Percentiles rank a stretch among this genome's conserved stretches.
These are phyloP conservation scores for Bos javanicus DNA, from an alignment of 2,113 vertebrate species.

Conservation along the genomic window DNA sequence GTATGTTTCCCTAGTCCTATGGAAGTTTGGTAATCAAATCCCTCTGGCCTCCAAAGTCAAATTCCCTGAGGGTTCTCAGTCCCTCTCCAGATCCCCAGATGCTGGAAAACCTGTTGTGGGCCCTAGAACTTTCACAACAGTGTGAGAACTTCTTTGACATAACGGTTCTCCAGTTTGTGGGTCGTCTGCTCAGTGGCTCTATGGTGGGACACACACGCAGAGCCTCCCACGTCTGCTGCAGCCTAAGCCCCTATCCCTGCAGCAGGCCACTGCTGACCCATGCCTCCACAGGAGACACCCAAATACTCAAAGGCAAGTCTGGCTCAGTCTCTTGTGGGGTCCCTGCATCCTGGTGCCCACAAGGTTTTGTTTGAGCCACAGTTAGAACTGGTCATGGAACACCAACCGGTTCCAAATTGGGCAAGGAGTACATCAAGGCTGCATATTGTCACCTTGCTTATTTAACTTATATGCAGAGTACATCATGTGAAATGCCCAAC, in stretches of 20 bases:
- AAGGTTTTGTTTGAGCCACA: not conserved
- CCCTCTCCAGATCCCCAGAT: not conserved
- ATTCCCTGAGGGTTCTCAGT: not conserved
- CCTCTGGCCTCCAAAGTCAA: not conserved
- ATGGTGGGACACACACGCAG: not conserved
- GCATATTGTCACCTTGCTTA: not conserved
- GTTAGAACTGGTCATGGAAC: not conserved
- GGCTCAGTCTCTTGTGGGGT: not conserved
- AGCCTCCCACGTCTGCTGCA: not conserved
- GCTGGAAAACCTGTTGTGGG: not conserved
- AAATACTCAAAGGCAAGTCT: not conserved
- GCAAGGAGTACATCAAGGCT: not conserved
- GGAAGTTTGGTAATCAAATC: not conserved
- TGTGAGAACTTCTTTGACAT: not conserved
- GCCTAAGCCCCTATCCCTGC: not conserved
- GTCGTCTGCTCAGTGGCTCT: not conserved
- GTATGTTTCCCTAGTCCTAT: not conserved
- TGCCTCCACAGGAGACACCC: not conserved
- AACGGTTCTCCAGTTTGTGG: not conserved
- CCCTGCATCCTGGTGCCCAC: not conserved
- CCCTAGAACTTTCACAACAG: not conserved
- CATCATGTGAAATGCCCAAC: not conserved
- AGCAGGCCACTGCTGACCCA: not conserved
- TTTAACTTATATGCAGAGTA: not conserved
- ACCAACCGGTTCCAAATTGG: accelerated